phyloP scores from a whole-genome alignment of 2,888 invertebrate species.

The Cataglyphis cursor region DNA sequence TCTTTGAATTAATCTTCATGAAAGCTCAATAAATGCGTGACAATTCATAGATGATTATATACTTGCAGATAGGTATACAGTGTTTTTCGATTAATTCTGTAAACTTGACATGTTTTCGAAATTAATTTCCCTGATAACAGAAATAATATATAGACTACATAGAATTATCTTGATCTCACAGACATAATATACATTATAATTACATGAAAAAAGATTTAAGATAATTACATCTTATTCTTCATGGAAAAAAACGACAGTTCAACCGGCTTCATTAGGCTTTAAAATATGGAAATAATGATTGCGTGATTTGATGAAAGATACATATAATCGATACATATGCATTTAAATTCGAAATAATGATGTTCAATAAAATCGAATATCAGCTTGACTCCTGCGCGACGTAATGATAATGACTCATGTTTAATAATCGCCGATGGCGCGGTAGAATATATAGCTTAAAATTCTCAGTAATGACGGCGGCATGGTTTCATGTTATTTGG shows the following conservation, averaged over 20 bases:
- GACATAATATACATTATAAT: neutral
- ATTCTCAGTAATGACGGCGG: slow-evolving; percentile 33
- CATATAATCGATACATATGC: neutral
- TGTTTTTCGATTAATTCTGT: neutral
- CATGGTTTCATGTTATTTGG: slow-evolving; percentile 16
- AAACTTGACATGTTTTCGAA: neutral
- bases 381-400: neutral
- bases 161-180: neutral
- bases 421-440: slow-evolving; percentile 26
- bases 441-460: neutral
- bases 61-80: neutral
- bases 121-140: neutral
- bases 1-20: slow-evolving; percentile 22
- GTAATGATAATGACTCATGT: slow-evolving; percentile 4
- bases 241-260: neutral
- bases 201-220: neutral
- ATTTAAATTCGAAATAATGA: slow-evolving; percentile 26
- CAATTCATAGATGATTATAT: neutral
- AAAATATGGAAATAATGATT: slow-evolving; percentile 6
- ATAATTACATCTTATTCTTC: neutral
- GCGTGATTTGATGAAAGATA: slow-evolving; percentile 3
- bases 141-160: neutral
- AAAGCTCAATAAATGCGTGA: neutral
- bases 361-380: slow-evolving; percentile 22
- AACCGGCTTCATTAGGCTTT: neutral